phyloP scores from a whole-genome alignment of 2,113 vertebrate genomes.

The Oxygymnocypris stewartii region DNA sequence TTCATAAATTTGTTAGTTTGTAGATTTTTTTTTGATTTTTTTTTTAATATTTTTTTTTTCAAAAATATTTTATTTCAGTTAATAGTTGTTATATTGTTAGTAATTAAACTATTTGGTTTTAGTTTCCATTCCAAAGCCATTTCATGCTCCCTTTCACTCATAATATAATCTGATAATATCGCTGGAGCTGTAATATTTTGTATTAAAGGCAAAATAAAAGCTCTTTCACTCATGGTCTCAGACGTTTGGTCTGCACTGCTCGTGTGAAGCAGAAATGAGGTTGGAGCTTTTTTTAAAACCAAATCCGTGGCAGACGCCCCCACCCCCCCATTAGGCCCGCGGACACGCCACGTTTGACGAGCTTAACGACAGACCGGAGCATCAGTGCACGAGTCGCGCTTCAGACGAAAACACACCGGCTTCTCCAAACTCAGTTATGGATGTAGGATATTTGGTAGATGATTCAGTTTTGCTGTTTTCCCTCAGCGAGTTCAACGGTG shows the following conservation, averaged over 20 bases:
- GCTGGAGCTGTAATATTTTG: not conserved
- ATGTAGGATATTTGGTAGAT: constrained; percentile 13
- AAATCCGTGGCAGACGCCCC: not conserved
- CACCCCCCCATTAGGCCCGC: not conserved
- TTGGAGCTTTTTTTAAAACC: not conserved
- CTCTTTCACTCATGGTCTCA: not conserved
- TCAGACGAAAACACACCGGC: not conserved
- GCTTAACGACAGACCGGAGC: not conserved
- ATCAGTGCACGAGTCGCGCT: not conserved
- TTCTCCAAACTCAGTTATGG: constrained; percentile 8
- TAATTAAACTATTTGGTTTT: not conserved
- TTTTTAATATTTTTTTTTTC: too few relatives aligned
- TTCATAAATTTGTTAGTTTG: too few relatives aligned
- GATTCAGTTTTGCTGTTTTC: not conserved
- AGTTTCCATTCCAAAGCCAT: not conserved
- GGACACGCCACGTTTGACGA: not conserved
- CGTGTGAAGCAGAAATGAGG: not conserved
- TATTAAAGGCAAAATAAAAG: not conserved
- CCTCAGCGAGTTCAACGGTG: not conserved
- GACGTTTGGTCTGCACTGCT: not conserved
- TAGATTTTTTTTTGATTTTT: too few relatives aligned
- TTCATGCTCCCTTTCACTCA: too few relatives aligned
- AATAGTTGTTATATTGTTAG: too few relatives aligned
- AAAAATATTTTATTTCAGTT: too few relatives aligned
- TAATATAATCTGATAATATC: too few relatives aligned